These are phyloP conservation scores for Anadara kagoshimensis DNA, from an alignment of 1,140 invertebrate genomes.

Conservation along the genomic window DNA sequence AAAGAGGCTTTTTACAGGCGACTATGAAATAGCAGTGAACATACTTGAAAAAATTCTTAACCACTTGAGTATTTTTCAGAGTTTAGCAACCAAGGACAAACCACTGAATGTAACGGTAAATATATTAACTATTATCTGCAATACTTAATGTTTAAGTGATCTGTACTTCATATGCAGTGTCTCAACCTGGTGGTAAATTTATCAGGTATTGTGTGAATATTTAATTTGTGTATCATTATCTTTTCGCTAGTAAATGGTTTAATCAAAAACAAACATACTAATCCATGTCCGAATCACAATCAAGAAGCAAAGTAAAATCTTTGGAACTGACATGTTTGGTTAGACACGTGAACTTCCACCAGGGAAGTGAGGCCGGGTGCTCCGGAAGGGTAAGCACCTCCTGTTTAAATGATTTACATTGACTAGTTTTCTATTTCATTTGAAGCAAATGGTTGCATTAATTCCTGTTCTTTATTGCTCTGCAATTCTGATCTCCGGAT, in stretches of 20 bases:
- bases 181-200: neutral
- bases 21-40: conserved; percentile 45
- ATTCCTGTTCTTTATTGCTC: neutral
- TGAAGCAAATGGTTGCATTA: neutral
- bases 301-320: no score
- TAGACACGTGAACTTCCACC: no score
- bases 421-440: neutral
- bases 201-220: neutral
- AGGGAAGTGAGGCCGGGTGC: no score
- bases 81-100: conserved; percentile 17
- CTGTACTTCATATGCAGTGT: neutral
- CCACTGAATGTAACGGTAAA: conserved; percentile 16
- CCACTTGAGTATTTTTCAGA: conserved; percentile 30
- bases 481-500: neutral
- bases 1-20: conserved; percentile 38
- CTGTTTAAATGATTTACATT: neutral
- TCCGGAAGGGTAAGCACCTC: no score
- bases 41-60: conserved; percentile 40
- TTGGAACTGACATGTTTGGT: no score
- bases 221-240: neutral
- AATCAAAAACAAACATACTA: no score
- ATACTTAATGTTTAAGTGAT: neutral
- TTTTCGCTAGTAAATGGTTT: neutral
- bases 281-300: no score
- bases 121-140: neutral